Percentiles rank a stretch among this genome's conserved stretches.
phyloP scores from a whole-genome alignment of 2,113 vertebrate genomes.

The Urocynchramus pylzowi region DNA sequence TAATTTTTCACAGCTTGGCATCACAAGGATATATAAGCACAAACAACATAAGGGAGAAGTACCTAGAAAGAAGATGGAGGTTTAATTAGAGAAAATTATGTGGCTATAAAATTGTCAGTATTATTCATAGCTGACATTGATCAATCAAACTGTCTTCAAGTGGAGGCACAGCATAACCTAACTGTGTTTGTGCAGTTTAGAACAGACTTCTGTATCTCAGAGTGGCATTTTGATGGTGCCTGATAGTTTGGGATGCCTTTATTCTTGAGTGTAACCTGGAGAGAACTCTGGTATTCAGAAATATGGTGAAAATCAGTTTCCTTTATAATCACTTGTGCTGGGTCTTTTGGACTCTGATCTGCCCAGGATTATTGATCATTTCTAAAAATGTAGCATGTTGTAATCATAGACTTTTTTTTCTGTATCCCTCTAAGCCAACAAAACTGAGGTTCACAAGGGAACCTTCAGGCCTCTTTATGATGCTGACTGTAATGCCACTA shows the following conservation, averaged over 20 bases:
- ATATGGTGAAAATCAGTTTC: neutral
- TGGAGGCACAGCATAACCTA: neutral
- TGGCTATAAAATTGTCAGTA: constrained; percentile 3
- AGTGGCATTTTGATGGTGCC: neutral
- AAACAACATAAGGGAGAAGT: neutral
- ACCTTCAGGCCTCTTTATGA: neutral
- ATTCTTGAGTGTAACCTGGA: neutral
- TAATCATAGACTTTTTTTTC: neutral
- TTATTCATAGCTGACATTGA: constrained; percentile 19
- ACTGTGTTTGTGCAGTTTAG: neutral
- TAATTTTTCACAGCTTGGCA: neutral
- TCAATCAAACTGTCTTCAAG: neutral
- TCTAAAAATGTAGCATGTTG: neutral
- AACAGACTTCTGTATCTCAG: neutral
- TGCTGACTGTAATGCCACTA: neutral
- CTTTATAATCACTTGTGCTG: neutral
- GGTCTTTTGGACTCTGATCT: neutral
- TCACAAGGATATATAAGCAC: neutral
- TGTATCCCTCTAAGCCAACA: neutral
- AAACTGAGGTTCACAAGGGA: neutral
- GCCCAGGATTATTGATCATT: neutral
- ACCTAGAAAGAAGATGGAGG: neutral
- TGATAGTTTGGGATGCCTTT: neutral
- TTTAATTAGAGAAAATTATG: constrained; percentile 28
- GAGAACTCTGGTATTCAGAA: neutral